phyloP scores from a whole-genome alignment of 2,113 vertebrate species.

The Zootoca vivipara region DNA sequence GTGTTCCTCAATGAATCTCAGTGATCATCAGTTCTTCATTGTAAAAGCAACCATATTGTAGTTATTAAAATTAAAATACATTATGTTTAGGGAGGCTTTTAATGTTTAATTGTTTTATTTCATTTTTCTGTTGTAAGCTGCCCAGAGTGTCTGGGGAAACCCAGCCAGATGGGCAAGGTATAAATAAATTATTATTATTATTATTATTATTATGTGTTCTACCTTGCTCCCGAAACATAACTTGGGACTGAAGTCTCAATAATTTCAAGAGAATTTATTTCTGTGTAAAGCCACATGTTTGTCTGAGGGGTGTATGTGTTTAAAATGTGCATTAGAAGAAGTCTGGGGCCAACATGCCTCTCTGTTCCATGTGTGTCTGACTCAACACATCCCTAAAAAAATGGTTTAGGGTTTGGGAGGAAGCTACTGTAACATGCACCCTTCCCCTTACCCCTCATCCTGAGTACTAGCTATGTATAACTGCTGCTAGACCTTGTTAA shows the following conservation, averaged over 20 bases:
- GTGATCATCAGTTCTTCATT: no score
- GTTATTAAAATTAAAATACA: neutral
- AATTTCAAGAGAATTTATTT: no score
- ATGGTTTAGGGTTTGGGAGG: neutral
- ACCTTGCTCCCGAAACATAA: neutral
- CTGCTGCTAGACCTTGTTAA: neutral
- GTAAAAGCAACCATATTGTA: neutral
- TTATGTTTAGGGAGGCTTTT: no score
- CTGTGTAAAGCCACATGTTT: neutral
- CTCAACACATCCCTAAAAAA: neutral
- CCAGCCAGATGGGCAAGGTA: no score
- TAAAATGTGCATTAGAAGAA: neutral
- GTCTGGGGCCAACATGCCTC: neutral
- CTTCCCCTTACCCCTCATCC: neutral
- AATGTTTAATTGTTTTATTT: no score
- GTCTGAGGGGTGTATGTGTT: neutral
- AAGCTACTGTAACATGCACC: neutral
- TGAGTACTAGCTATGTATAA: neutral
- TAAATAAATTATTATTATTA: no score
- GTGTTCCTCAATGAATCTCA: no score
- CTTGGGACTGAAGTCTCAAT: neutral
- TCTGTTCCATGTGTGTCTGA: neutral
- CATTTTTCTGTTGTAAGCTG: no score
- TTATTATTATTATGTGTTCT: no score
- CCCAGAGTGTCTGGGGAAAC: no score